These are phyloP conservation scores for Petrocephalus schoutedeni DNA, from an alignment of 2,797 vertebrate genomes.

Conservation along the genomic window DNA sequence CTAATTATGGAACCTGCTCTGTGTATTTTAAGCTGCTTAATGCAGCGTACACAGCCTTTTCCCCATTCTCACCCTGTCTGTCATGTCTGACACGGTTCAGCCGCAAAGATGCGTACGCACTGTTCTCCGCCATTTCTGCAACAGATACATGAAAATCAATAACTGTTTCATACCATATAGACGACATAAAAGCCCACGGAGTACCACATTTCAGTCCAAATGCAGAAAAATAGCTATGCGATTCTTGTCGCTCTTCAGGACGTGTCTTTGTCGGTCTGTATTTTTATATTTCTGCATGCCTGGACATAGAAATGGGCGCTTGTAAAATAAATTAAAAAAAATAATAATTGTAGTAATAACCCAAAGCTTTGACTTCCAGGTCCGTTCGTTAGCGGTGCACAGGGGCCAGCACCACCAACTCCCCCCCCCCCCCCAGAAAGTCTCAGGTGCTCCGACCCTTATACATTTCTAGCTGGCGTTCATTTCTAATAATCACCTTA, in stretches of 20 bases:
- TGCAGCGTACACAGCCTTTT: not conserved
- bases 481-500: not conserved
- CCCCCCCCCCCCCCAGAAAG: no score
- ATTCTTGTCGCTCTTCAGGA: not conserved
- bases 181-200: not conserved
- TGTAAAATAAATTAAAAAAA: no score
- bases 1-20: not conserved
- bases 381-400: not conserved
- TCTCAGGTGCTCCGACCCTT: not conserved
- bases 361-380: not conserved
- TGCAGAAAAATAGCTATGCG: not conserved
- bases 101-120: not conserved
- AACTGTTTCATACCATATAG: not conserved
- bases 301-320: not conserved
- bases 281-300: not conserved
- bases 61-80: not conserved
- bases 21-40: slow-evolving; percentile 17
- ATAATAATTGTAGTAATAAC: not conserved
- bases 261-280: not conserved
- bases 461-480: not conserved
- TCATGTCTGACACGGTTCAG: not conserved
- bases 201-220: not conserved
- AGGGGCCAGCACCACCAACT: no score
- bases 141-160: not conserved
- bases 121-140: not conserved